These are phyloP conservation scores for Tipula helvola DNA, from an alignment of 2,888 invertebrate species.

Conservation along the genomic window DNA sequence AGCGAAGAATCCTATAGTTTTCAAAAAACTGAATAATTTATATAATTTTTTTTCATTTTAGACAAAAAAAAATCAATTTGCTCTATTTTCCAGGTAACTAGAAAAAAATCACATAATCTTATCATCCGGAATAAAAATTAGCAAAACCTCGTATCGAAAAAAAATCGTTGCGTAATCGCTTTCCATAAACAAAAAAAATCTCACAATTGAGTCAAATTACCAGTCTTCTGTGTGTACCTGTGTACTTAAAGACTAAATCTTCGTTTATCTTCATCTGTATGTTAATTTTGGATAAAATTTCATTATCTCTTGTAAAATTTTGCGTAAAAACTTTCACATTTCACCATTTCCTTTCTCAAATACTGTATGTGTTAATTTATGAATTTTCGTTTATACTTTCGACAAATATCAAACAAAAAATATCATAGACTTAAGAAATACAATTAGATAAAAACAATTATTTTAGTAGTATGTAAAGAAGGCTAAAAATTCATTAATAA, in stretches of 20 bases:
- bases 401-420: background rate
- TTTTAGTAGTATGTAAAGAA: background rate
- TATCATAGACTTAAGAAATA: background rate
- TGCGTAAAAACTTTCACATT: background rate
- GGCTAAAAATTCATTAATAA: background rate
- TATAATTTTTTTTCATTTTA: background rate
- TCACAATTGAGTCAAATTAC: background rate
- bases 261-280: background rate
- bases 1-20: background rate
- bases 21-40: background rate
- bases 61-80: background rate
- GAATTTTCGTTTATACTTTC: background rate
- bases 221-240: background rate
- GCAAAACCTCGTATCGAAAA: background rate
- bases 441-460: background rate
- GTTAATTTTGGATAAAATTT: background rate
- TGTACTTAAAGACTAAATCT: background rate
- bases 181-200: background rate
- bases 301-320: background rate
- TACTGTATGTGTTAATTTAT: background rate
- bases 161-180: background rate
- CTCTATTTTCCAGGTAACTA: background rate
- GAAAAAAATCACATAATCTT: background rate
- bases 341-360: background rate
- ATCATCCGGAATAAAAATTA: background rate